Evolutionary conservation across 1,140 invertebrate species (phyloP), one percentile per base, ranked within the genome.

Genomic region (Lepidurus couesii): DNA sequence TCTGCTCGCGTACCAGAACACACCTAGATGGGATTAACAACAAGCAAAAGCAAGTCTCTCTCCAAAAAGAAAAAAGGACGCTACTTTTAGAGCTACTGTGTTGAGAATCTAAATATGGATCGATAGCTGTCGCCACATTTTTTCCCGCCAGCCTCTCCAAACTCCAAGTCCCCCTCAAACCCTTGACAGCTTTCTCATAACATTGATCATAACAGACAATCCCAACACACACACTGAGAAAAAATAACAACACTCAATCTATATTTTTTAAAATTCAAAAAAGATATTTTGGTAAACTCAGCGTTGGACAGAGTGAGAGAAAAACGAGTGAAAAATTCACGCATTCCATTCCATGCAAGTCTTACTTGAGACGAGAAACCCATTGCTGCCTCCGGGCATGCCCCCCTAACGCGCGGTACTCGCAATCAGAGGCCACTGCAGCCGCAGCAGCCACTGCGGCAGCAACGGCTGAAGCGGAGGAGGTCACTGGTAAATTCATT

Each of bases 401-500:
- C 82, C 82, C 82, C 79, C 82, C 77, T 79, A 79, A 44, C 21
- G 74, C 44, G 21, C 75, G 78, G 75, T 79, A 79, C 42, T 79
- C 78, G 34, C 65, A 75, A 21, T 47, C 13, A n/a, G 76, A 42
- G 34, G 76, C 21, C 24, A 26, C 10, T 44, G 24, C 34, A 16
- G 74, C 13, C 26, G 75, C 81, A 75, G 84, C 84, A 80, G 45
- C 82, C 75, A 84, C 75, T 80, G 83, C 42, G 13, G 93, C 86
- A 7, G 94, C 93, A 79, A 93, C 93, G 84, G 95, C 95, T 76
- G 92, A 87, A 3, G 91, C 91, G 82, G 94, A 92, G 81, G 92
- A 91, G 75, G 93, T 92, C 0, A 94, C 96, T 1, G 95, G 94
- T 78, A 97, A 86, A 13, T 93, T 93, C 79, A 96, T 95, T 84